These are phyloP conservation scores for Azemiops feae DNA, from an alignment of 2,113 vertebrate species.

Conservation along the genomic window DNA sequence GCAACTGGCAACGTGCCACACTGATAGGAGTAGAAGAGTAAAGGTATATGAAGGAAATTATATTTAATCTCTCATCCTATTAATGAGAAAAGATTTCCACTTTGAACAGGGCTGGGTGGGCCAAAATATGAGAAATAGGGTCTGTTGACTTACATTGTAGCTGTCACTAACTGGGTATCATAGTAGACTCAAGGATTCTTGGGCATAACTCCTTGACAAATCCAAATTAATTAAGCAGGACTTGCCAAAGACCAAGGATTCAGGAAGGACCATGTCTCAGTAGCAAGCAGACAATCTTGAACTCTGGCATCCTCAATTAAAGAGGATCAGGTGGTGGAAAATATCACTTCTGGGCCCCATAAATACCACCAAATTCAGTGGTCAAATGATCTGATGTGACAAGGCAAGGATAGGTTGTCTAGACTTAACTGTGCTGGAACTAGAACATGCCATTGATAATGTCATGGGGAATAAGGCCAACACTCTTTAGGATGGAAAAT, in stretches of 20 bases:
- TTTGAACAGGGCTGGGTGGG: constrained; percentile 13
- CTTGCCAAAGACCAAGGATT: background rate
- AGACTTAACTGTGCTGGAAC: too few species aligned
- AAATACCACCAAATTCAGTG: too few species aligned
- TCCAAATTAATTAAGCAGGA: background rate
- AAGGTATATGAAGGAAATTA: constrained; percentile 61
- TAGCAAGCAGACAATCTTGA: too few species aligned
- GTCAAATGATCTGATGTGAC: too few species aligned
- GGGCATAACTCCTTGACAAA: background rate
- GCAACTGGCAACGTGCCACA: constrained; percentile 56
- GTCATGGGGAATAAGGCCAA: background rate
- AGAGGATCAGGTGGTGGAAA: too few species aligned
- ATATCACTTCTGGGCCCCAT: too few species aligned
- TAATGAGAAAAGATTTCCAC: constrained; percentile 29
- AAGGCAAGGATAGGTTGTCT: too few species aligned
- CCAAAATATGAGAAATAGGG: constrained; percentile 26
- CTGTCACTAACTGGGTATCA: background rate
- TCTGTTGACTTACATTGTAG: background rate
- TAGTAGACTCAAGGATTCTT: background rate
- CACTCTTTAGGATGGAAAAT: background rate
- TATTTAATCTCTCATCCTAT: constrained; percentile 54
- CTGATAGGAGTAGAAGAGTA: constrained; percentile 57
- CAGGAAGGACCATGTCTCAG: too few species aligned
- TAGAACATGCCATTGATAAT: too few species aligned
- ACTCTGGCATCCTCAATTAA: too few species aligned